These are phyloP conservation scores for Himalopsyche tibetana DNA, from an alignment of 2,888 invertebrate genomes.

Conservation along the genomic window DNA sequence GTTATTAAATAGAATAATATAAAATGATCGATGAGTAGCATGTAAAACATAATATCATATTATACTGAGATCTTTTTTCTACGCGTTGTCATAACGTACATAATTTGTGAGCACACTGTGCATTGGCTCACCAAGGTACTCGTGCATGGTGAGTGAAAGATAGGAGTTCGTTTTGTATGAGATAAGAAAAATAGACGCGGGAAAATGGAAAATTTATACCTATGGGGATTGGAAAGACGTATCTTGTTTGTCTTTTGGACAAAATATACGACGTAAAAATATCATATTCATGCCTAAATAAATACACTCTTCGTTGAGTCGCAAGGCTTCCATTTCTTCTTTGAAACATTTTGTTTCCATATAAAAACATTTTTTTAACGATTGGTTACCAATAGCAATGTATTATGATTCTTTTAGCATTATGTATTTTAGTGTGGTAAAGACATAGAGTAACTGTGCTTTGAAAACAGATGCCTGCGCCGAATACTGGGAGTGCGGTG, in stretches of 20 bases:
- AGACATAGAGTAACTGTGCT: too few relatives aligned
- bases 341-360: constrained; percentile 46
- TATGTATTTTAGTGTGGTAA: not conserved
- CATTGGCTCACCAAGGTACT: constrained; percentile 57
- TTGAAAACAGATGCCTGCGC: too few relatives aligned
- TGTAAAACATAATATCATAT: not conserved
- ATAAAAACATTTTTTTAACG: constrained; percentile 53
- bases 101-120: constrained; percentile 55
- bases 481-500: too few relatives aligned
- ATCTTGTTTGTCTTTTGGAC: constrained; percentile 66
- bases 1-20: too few relatives aligned
- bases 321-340: constrained; percentile 51
- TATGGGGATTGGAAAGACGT: constrained; percentile 65
- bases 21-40: too few relatives aligned
- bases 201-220: constrained; percentile 66
- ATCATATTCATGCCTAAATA: constrained; percentile 65
- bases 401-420: not conserved
- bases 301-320: constrained; percentile 59
- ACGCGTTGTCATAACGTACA: not conserved
- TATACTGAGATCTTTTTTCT: not conserved
- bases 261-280: constrained; percentile 65
- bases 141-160: constrained; percentile 62
- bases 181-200: constrained; percentile 65
- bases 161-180: constrained; percentile 63
- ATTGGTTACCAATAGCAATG: not conserved